Percentiles rank a stretch among this genome's conserved stretches.
Conservation (phyloP, 1,140 invertebrate species). For the Spodoptera litura region DNA sequence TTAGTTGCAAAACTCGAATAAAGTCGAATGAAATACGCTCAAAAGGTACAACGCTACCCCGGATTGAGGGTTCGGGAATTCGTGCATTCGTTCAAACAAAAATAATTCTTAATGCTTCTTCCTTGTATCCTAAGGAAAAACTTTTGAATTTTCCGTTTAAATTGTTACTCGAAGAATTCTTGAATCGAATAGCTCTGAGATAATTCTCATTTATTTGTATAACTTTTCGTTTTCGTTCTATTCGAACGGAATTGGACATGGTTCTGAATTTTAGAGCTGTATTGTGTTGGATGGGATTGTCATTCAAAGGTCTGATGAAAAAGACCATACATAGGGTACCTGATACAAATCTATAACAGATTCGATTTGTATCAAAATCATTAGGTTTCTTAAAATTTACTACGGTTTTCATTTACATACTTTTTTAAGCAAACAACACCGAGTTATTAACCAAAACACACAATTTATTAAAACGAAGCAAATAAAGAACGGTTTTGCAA, state of each 20-base stretch:
- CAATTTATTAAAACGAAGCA: constrained; percentile 14
- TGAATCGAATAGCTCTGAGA: constrained; percentile 19
- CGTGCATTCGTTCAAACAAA: constrained; percentile 47
- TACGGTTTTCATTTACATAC: background rate
- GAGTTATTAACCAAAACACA: constrained; percentile 2
- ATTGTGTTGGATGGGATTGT: background rate
- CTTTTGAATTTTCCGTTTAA: constrained; percentile 45
- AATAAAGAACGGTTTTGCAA: constrained; percentile 4
- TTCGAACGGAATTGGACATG: background rate
- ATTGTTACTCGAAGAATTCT: constrained; percentile 44
- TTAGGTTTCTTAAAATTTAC: background rate
- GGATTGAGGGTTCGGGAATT: constrained; percentile 23
- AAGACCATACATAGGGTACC: no score
- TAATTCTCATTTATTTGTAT: constrained; percentile 41
- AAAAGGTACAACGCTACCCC: background rate
- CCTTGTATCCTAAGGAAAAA: constrained; percentile 23
- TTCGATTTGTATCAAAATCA: no score
- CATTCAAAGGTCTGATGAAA: no score
- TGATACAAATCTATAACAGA: background rate
- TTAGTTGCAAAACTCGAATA: no score
- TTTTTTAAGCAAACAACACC: background rate
- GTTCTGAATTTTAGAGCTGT: background rate
- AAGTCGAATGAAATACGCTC: no score
- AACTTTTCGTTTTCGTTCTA: constrained; percentile 36
- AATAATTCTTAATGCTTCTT: constrained; percentile 26